These are phyloP conservation scores for Kradibia gibbosae DNA, from an alignment of 1,140 invertebrate species.

Conservation along the genomic window DNA sequence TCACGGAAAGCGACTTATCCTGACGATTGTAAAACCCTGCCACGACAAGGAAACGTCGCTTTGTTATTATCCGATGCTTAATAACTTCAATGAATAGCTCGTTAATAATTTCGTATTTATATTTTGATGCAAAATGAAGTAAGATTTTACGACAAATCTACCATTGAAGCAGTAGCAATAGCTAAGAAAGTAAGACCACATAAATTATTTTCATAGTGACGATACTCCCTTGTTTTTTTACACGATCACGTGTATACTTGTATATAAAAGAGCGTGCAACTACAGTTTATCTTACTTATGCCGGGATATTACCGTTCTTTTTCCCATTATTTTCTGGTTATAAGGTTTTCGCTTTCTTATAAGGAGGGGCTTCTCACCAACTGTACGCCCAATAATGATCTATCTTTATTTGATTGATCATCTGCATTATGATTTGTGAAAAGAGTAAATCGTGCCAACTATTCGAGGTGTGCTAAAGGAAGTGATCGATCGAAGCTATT, in stretches of 20 bases:
- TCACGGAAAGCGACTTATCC: not conserved
- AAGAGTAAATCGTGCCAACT: constrained; percentile 9
- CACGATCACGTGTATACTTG: not conserved
- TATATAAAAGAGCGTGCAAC: not conserved
- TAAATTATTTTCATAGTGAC: not conserved
- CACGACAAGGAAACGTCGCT: not conserved
- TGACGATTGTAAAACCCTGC: not conserved
- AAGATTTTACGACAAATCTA: too few relatives aligned
- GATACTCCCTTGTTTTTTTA: not conserved
- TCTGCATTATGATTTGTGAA: not conserved
- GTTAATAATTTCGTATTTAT: too few relatives aligned
- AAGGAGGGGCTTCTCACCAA: too few relatives aligned
- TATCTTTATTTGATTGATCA: not conserved
- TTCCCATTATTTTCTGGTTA: not conserved
- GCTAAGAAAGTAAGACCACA: not conserved
- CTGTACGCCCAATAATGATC: not conserved
- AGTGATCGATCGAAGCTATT: not conserved
- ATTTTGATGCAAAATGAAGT: too few relatives aligned
- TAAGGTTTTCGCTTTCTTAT: not conserved
- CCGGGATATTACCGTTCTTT: not conserved
- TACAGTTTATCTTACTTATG: not conserved
- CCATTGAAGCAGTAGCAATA: too few relatives aligned
- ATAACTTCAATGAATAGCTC: too few relatives aligned
- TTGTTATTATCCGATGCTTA: too few relatives aligned
- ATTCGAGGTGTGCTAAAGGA: not conserved